phyloP scores from a whole-genome alignment of 1,140 invertebrate species.

The Helicoverpa armigera region DNA sequence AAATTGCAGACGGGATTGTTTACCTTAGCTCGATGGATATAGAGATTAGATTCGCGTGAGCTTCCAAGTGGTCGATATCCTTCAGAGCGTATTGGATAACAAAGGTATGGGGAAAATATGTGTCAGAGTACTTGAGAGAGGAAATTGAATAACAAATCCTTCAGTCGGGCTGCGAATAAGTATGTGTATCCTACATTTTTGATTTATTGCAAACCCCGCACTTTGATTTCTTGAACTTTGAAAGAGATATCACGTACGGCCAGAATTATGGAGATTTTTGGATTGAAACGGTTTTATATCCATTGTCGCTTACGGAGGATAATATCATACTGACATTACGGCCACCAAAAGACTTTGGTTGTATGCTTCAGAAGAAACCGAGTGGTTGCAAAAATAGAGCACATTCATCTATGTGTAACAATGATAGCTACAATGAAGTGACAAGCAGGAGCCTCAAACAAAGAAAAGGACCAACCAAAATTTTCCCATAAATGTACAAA shows the following conservation, averaged over 20 bases:
- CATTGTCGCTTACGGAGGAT: too few relatives aligned
- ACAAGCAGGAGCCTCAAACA: too few relatives aligned
- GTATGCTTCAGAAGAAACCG: too few relatives aligned
- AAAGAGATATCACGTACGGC: not conserved
- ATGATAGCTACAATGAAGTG: too few relatives aligned
- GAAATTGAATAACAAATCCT: conserved; percentile 51
- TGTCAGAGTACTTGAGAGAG: conserved; percentile 31
- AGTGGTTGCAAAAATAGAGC: too few relatives aligned
- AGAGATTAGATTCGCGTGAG: conserved; percentile 4
- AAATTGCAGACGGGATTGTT: not conserved
- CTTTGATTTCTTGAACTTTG: conserved; percentile 20
- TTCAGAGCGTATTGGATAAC: conserved; percentile 35
- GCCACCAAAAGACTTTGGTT: too few relatives aligned
- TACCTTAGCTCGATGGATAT: not conserved
- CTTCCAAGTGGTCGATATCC: conserved; percentile 13
- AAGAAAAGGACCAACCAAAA: too few relatives aligned
- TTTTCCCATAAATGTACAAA: too few relatives aligned
- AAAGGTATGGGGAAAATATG: conserved; percentile 44
- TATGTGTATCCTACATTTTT: conserved; percentile 38
- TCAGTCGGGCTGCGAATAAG: conserved; percentile 38
- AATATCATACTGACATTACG: too few relatives aligned
- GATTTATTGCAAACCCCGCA: conserved; percentile 8
- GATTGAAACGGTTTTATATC: too few relatives aligned
- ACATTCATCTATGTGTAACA: too few relatives aligned
- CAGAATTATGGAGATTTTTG: too few relatives aligned